Evolutionary conservation across 2,797 vertebrate species (phyloP).

Genomic region (Threskiornis aethiopicus): DNA sequence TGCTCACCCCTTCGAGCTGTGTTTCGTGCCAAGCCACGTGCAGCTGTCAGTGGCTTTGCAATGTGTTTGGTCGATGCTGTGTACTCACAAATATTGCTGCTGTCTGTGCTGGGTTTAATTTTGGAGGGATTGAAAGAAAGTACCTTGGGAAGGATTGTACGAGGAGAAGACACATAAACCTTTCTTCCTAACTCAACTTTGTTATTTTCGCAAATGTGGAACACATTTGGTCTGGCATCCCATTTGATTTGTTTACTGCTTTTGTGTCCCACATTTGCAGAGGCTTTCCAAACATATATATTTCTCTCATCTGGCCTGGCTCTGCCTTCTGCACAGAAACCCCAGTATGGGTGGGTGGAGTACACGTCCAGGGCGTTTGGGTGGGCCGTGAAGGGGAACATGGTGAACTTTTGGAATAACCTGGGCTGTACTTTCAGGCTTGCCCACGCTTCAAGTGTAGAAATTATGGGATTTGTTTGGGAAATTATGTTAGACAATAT

Average conservation of each 20-base stretch:
- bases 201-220: constrained; percentile 52
- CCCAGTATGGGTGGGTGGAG: background rate
- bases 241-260: constrained; percentile 58
- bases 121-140: background rate
- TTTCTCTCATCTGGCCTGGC: constrained; percentile 42
- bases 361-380: background rate
- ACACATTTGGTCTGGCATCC: constrained; percentile 52
- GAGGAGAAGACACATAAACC: constrained; percentile 47
- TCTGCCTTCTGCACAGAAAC: constrained; percentile 21
- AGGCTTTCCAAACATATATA: constrained; percentile 29
- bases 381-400: background rate
- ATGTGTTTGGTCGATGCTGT: background rate
- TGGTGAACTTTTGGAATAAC: background rate
- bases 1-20: background rate
- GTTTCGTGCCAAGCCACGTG: background rate
- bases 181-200: constrained; percentile 36
- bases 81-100: background rate
- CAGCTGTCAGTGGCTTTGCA: background rate
- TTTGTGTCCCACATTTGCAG: constrained; percentile 25
- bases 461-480: background rate
- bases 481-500: background rate
- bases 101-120: constrained; percentile 34
- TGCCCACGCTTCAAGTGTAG: background rate
- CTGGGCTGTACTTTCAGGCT: background rate
- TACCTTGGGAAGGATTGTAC: constrained; percentile 28